Evolutionary conservation across 1,140 invertebrate genomes (phyloP), one percentile per base, ranked within the genome.

Genomic region (Bombyx mandarina): DNA sequence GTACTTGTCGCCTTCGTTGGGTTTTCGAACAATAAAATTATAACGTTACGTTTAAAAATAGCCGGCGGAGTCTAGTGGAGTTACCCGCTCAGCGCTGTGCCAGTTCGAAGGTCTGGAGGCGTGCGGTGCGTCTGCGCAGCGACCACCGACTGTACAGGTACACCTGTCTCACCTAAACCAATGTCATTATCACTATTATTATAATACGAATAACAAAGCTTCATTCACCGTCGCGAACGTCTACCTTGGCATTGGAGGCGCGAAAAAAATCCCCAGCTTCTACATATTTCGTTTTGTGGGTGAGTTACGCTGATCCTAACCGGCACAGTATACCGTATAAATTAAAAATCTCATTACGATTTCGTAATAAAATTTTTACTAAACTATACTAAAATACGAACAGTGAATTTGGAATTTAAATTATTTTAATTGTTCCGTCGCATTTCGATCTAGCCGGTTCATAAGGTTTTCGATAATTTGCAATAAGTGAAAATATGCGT

Each of bases 21-120:
- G 77, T 75, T 83, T 81, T 81, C 72, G 84, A 86, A 86, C 81
- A 86, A 86, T 86, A 81, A 86, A 86, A 83, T 85, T 86, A 86
- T 86, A 83, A 72, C 78, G 67, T 63, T 67, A 61, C 62, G 66
- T 67, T 79, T 85, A 82, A 75, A 84, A 84, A 86, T 84, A 84
- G 74, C 62, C 44, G 60, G 26, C 65, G 55, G 62, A 63, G 60
- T 62, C 58, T 35, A 35, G 56, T 61, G 57, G 52, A 58, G 59
- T 48, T 60, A 55, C 62, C 46, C 52, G 51, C 45, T 61, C 65
- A 65, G 60, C 60, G 70, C 73, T 72, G 73, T 75, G 65, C 62
- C 57, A 69, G 57, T 71, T 69, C 75, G 75, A 74, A 77, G 68
- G 66, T 62, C 69, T 70, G 69, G 74, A 78, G 66, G 73, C 82